These are phyloP conservation scores for Chloroceryle inda DNA, from an alignment of 2,797 vertebrate genomes.

Conservation along the genomic window DNA sequence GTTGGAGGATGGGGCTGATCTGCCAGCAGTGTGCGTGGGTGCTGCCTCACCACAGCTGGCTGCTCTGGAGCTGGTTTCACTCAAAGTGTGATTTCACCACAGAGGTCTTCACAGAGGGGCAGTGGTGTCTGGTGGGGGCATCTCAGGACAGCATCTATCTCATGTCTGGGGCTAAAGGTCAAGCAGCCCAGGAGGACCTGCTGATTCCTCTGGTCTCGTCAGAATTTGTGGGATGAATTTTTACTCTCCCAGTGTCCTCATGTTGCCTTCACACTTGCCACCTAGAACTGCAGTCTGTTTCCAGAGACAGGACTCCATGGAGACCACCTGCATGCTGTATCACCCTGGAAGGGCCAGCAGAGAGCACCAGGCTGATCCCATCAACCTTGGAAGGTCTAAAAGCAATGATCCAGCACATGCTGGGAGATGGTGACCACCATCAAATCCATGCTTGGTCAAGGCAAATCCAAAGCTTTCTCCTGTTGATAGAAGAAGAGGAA, in stretches of 20 bases:
- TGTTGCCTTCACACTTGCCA: background rate
- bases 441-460: background rate
- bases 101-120: accelerated
- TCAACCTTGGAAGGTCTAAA: background rate
- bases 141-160: background rate
- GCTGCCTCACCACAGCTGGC: background rate
- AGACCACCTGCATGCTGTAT: background rate
- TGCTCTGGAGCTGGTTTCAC: background rate
- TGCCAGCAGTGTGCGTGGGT: background rate
- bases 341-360: background rate
- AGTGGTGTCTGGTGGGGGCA: background rate
- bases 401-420: background rate
- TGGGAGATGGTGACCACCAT: background rate
- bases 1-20: background rate
- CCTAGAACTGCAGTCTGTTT: background rate
- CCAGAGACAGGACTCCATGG: background rate
- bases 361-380: background rate
- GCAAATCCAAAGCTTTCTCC: background rate
- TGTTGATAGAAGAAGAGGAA: background rate
- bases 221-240: background rate
- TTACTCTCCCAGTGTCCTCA: background rate
- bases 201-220: background rate
- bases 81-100: background rate
- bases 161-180: background rate
- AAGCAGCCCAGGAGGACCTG: background rate